These are phyloP conservation scores for Boloria selene DNA, from an alignment of 2,888 invertebrate species.

Conservation along the genomic window DNA sequence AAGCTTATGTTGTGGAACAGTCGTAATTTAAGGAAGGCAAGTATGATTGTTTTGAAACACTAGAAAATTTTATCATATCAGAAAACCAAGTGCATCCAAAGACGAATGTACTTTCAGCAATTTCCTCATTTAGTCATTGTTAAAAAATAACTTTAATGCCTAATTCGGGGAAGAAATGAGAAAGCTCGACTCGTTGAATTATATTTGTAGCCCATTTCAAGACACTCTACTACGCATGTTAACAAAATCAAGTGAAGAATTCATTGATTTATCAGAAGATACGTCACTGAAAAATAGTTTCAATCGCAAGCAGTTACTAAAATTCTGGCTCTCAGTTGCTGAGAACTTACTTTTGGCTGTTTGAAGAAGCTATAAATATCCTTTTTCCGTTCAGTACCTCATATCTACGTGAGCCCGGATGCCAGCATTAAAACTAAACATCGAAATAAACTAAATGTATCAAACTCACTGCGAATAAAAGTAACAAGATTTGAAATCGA, in stretches of 20 bases:
- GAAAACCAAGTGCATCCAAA: no score
- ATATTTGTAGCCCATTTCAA: slow-evolving; percentile 1
- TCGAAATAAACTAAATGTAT: neutral
- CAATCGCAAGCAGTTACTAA: slow-evolving; percentile 25
- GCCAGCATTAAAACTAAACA: slow-evolving; percentile 16
- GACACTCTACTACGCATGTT: no score
- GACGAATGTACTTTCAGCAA: neutral
- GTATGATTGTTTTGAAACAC: no score
- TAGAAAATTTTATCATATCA: no score
- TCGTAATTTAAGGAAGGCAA: no score
- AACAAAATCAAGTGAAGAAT: slow-evolving; percentile 14
- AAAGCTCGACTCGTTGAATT: no score
- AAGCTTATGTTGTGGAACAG: no score
- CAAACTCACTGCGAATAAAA: neutral
- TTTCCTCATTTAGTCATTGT: neutral
- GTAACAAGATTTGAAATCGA: neutral
- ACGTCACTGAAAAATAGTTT: slow-evolving; percentile 23
- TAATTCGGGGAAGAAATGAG: no score
- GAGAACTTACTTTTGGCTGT: neutral
- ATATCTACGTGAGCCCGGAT: slow-evolving; percentile 15
- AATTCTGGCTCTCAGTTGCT: slow-evolving; percentile 30
- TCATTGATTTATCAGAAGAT: slow-evolving; percentile 25
- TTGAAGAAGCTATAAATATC: slow-evolving; percentile 2
- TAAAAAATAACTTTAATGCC: no score
- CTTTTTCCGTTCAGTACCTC: slow-evolving; percentile 26